Evolutionary conservation across 2,113 vertebrate species (phyloP), one percentile per base, ranked within the genome.

Genomic region (Corvus cornix): DNA sequence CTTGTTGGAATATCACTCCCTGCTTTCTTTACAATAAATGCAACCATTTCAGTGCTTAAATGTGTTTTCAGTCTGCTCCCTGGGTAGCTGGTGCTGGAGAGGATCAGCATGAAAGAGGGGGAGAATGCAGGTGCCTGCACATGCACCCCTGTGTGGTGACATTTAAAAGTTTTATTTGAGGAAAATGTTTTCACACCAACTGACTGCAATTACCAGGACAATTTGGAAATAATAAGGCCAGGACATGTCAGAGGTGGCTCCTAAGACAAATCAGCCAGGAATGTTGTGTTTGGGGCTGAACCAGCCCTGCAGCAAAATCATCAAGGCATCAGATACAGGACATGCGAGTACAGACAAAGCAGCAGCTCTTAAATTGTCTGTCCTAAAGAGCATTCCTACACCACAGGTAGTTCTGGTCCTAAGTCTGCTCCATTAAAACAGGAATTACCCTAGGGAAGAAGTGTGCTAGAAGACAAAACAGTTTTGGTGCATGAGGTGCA

Each of bases 21-120:
- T 39, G 84, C 62, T 91, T 92, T 80, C 62, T 91, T 91, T 46
- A 58, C 80, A 91, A 94, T 93, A 95, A 96, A 96, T 16, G 16
- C 0, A 2, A 62, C 55, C 11, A 5, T n/a, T 60, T 6, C 26
- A 68, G 16, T 60, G 87, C 64, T 87, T 43, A 55, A 49, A 37
- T 6, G 19, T 14, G 59, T 41, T 63, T 70, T 62, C 48, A 56
- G 75, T 66, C 33, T 93, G 53, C 58, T 91, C 41, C 52, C 58
- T 69, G 39, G 7, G 0, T 24, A 28, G 33, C 14, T 30, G 16
- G 27, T 7, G 8, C 6, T 66, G 63, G 33, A 33, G 51, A 21
- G 8, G 16, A 35, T 55, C 39, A 63, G n/a, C 27, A 11, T 7
- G 22, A 10, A 52, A 15, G 27, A 19, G 4, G 49, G 28, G 15